A percentile compares a stretch with the other conserved stretches of the same genome.
These are phyloP conservation scores for Rhorus exstirpatorius DNA, from an alignment of 2,888 invertebrate species.

Conservation along the genomic window DNA sequence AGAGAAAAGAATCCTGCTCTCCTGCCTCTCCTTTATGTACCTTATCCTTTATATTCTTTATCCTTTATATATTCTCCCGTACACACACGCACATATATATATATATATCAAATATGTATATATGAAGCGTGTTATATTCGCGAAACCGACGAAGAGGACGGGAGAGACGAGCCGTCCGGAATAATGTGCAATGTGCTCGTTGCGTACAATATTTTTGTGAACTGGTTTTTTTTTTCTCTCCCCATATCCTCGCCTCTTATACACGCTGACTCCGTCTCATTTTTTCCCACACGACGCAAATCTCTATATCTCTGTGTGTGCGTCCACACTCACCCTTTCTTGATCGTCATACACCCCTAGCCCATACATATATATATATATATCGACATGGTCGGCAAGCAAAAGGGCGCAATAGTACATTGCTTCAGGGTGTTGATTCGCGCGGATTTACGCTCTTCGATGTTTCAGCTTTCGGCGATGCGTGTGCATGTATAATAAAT, in stretches of 20 bases:
- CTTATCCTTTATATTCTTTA: slow-evolving; percentile 79
- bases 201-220: slow-evolving; percentile 68
- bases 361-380: too few species aligned
- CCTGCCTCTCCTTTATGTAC: slow-evolving; percentile 77
- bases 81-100: too few species aligned
- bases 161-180: slow-evolving; percentile 76
- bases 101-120: slow-evolving; percentile 75
- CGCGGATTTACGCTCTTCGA: slow-evolving; percentile 58
- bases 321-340: slow-evolving; percentile 68
- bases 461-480: slow-evolving; percentile 26
- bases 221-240: slow-evolving; percentile 79
- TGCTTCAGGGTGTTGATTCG: not conserved
- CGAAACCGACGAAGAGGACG: slow-evolving; percentile 66
- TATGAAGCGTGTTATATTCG: slow-evolving; percentile 68
- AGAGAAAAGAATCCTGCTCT: slow-evolving; percentile 72
- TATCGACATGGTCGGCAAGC: not conserved
- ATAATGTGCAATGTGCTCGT: slow-evolving; percentile 79
- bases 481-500: slow-evolving; percentile 28
- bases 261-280: slow-evolving; percentile 73
- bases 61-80: slow-evolving; percentile 79
- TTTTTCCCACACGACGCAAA: slow-evolving; percentile 78
- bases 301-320: slow-evolving; percentile 71
- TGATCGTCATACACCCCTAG: slow-evolving; percentile 51
- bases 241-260: slow-evolving; percentile 68
- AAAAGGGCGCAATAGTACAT: slow-evolving; percentile 3